Conservation (phyloP, 2,888 invertebrate species). For the Diploptera punctata region DNA sequence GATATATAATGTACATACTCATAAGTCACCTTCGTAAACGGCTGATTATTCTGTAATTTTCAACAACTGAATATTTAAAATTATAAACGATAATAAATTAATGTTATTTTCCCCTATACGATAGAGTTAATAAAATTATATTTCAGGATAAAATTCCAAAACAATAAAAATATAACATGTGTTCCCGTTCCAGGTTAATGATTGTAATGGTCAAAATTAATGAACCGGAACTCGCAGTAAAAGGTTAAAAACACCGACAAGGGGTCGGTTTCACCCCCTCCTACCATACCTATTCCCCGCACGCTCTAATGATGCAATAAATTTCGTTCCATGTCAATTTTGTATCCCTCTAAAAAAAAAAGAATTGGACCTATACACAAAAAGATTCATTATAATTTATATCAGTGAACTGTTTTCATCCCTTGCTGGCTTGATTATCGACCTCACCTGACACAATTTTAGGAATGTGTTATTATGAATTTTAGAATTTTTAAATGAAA, state of each 20-base stretch:
- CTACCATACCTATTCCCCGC: not conserved
- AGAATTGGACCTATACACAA: conserved; percentile 19
- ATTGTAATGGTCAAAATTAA: conserved; percentile 24
- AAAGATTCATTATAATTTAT: conserved; percentile 24
- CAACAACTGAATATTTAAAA: too few species aligned
- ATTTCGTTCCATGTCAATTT: conserved; percentile 28
- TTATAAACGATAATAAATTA: not conserved
- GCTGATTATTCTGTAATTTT: too few species aligned
- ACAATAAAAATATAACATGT: conserved; percentile 26
- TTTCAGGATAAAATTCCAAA: not conserved
- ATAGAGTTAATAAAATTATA: conserved; percentile 17
- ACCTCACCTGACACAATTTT: too few species aligned
- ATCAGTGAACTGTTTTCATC: conserved; percentile 10
- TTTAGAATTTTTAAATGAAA: too few species aligned
- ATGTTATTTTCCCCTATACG: not conserved
- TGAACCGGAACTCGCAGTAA: conserved; percentile 26
- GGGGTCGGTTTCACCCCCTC: conserved; percentile 21
- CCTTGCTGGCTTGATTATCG: not conserved
- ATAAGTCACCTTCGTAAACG: too few species aligned
- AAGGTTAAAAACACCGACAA: conserved; percentile 30
- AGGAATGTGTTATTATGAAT: too few species aligned
- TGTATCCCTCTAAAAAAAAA: conserved; percentile 15
- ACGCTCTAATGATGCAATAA: conserved; percentile 29
- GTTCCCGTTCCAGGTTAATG: conserved; percentile 14
- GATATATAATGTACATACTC: not conserved